Percentiles rank a stretch among this genome's conserved stretches.
Evolutionary conservation across 2,888 invertebrate genomes (phyloP).

Genomic region (Arenicola marina): DNA sequence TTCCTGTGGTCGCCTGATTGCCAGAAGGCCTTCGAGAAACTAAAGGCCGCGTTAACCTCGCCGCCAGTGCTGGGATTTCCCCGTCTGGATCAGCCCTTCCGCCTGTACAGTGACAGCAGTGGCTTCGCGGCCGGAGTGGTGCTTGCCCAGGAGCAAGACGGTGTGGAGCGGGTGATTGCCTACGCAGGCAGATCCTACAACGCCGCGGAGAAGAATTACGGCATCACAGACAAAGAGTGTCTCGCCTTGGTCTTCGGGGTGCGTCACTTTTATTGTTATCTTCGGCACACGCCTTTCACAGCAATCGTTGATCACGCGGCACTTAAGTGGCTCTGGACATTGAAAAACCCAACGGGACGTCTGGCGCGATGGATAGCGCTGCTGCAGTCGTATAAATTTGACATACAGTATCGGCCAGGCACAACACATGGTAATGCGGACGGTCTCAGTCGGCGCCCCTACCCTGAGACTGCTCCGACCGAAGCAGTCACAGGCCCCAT

Average conservation of each 20-base stretch:
- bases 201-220: not conserved
- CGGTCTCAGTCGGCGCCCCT: not conserved
- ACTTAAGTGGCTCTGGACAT: not conserved
- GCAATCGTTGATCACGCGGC: not conserved
- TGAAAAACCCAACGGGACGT: not conserved
- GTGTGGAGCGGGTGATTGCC: slow-evolving; percentile 2
- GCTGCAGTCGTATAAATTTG: not conserved
- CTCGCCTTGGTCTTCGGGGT: slow-evolving; percentile 4
- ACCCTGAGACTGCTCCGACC: too few species aligned
- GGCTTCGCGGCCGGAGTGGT: not conserved
- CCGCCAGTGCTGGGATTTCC: slow-evolving; percentile 4
- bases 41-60: not conserved
- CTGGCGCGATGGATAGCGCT: not conserved
- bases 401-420: not conserved
- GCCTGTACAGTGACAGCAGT: slow-evolving; percentile 5
- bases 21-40: slow-evolving; percentile 2
- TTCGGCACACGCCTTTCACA: not conserved
- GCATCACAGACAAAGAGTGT: slow-evolving; percentile 11
- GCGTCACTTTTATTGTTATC: slow-evolving; percentile 3
- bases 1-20: slow-evolving; percentile 1
- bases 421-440: not conserved
- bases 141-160: slow-evolving; percentile 5
- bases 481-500: too few species aligned
- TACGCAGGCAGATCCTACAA: not conserved
- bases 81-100: not conserved